These are phyloP conservation scores for Leucopsar rothschildi DNA, from an alignment of 2,113 vertebrate genomes.

Conservation along the genomic window DNA sequence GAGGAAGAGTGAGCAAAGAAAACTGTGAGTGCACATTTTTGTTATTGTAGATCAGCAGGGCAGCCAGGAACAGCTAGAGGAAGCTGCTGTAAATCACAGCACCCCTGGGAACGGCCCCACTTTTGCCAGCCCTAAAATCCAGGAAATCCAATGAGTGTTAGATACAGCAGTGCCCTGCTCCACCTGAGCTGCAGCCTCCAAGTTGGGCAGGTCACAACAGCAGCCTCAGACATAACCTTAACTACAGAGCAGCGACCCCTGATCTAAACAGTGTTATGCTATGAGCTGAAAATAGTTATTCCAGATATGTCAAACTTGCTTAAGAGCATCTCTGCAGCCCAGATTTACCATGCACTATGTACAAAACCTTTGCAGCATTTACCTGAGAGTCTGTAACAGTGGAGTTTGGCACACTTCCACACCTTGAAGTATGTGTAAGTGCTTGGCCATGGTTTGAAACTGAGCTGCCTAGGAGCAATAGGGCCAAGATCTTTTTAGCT, in stretches of 20 bases:
- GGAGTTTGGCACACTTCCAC: slow-evolving; percentile 19
- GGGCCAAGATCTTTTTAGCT: slow-evolving; percentile 35
- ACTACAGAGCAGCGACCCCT: neutral
- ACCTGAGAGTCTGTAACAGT: neutral
- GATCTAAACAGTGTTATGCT: neutral
- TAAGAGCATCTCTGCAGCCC: neutral
- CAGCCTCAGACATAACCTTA: neutral
- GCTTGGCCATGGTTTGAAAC: slow-evolving; percentile 12
- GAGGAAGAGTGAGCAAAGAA: neutral
- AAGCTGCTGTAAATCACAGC: neutral
- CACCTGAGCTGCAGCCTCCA: neutral
- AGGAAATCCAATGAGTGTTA: rapidly evolving
- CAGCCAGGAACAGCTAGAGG: neutral
- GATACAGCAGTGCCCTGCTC: neutral
- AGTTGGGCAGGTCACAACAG: neutral
- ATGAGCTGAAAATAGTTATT: slow-evolving; percentile 16
- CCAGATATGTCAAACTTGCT: slow-evolving; percentile 5
- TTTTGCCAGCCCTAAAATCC: neutral
- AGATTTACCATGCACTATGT: neutral
- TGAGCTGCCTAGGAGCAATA: slow-evolving; percentile 34
- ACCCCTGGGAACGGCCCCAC: neutral
- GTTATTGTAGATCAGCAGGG: neutral
- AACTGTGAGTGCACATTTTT: neutral
- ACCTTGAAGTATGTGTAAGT: slow-evolving; percentile 3
- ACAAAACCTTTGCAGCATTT: neutral